Percentiles rank a stretch among this genome's conserved stretches.
Evolutionary conservation across 1,140 invertebrate genomes (phyloP).

Genomic region (Chrysomallon squamiferum): DNA sequence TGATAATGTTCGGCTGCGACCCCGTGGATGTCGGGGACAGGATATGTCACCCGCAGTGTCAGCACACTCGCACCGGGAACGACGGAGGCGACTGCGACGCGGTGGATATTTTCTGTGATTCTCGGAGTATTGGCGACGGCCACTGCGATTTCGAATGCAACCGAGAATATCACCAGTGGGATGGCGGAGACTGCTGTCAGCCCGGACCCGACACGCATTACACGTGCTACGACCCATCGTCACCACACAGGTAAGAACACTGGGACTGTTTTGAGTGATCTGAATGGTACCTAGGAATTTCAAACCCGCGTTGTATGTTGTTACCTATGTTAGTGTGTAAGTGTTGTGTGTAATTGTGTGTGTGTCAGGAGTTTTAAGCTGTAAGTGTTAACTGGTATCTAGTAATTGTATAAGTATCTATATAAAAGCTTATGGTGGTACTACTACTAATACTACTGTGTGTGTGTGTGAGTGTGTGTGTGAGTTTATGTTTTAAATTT

Average conservation of each 20-base stretch:
- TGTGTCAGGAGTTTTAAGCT: not conserved
- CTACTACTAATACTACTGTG: no score
- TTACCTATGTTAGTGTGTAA: not conserved
- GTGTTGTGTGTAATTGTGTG: not conserved
- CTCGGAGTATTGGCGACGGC: constrained; percentile 34
- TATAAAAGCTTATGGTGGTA: no score
- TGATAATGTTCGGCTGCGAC: constrained; percentile 43
- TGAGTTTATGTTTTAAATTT: no score
- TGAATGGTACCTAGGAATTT: not conserved
- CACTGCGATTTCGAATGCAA: constrained; percentile 52
- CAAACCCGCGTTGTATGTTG: not conserved
- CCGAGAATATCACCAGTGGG: constrained; percentile 40
- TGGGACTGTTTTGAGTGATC: not conserved
- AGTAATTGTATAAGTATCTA: no score
- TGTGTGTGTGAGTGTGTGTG: no score
- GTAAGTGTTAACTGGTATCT: no score
- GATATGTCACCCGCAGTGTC: constrained; percentile 41
- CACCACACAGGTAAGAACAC: constrained; percentile 35
- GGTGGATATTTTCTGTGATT: constrained; percentile 21
- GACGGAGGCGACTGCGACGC: constrained; percentile 49
- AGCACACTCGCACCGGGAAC: constrained; percentile 31
- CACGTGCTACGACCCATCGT: constrained; percentile 44
- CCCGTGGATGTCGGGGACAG: constrained; percentile 33
- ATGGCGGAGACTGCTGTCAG: constrained; percentile 52
- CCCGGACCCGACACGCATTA: constrained; percentile 13